Evolutionary conservation across 2,888 invertebrate genomes (phyloP).

Genomic region (Crioceris asparagi): DNA sequence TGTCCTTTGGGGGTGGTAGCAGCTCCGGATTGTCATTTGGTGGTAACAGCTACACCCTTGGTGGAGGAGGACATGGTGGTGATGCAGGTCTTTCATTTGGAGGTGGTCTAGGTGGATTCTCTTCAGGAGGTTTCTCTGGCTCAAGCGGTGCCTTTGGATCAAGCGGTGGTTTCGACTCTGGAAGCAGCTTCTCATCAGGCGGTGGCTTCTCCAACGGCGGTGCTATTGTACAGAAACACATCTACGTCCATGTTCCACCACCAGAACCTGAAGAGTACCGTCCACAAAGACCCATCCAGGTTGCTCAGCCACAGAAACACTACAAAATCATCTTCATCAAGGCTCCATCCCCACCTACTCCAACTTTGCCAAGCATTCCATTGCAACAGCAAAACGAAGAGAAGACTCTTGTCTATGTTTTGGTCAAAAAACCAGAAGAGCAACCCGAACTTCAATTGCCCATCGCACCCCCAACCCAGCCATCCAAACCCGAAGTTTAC

Average conservation of each 20-base stretch:
- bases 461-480: conserved; percentile 66
- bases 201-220: conserved; percentile 16
- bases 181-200: conserved; percentile 36
- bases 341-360: conserved; percentile 46
- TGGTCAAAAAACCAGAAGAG: conserved; percentile 81
- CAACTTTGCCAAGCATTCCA: conserved; percentile 67
- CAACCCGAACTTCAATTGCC: conserved; percentile 71
- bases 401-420: conserved; percentile 79
- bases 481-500: conserved; percentile 83
- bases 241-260: conserved; percentile 80
- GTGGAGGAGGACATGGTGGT: conserved; percentile 29
- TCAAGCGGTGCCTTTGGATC: conserved; percentile 32
- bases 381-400: conserved; percentile 70
- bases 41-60: conserved; percentile 21
- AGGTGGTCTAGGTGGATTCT: conserved; percentile 30
- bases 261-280: conserved; percentile 60
- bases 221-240: conserved; percentile 63
- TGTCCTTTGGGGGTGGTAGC: conserved; percentile 1
- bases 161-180: conserved; percentile 17
- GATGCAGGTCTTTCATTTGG: conserved; percentile 28
- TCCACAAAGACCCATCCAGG: conserved; percentile 49
- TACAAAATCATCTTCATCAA: conserved; percentile 89
- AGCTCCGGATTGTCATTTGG: conserved; percentile 13
- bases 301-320: conserved; percentile 67
- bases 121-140: conserved; percentile 16